Conservation (phyloP, 1,140 invertebrate genomes). For the Geopemphigus sp. region DNA sequence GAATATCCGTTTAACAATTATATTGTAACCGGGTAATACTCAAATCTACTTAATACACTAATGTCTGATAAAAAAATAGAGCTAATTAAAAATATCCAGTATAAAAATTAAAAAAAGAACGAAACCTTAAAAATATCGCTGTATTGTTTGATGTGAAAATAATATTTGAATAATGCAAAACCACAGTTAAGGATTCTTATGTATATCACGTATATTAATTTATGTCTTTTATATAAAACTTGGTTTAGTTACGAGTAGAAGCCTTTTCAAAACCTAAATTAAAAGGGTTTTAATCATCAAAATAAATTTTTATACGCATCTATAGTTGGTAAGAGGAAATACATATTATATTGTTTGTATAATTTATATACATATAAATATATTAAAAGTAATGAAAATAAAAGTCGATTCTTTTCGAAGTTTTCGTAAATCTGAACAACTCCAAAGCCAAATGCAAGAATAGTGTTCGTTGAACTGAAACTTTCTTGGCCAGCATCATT, state of each 20-base stretch:
- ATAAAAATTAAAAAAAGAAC: too few relatives aligned
- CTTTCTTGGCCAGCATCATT: conserved; percentile 26
- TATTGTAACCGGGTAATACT: neutral
- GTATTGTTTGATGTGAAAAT: neutral
- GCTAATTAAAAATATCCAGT: too few relatives aligned
- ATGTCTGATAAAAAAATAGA: too few relatives aligned
- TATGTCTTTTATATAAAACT: neutral
- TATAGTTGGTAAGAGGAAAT: too few relatives aligned
- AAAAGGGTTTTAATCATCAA: neutral
- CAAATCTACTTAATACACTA: neutral
- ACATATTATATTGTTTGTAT: too few relatives aligned
- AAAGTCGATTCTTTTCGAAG: conserved; percentile 1
- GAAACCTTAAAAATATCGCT: neutral
- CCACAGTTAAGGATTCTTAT: neutral
- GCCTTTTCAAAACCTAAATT: neutral
- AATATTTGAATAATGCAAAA: neutral
- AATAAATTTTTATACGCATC: neutral
- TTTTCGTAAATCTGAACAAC: conserved; percentile 30
- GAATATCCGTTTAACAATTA: neutral
- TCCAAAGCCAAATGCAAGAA: conserved; percentile 12
- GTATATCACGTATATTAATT: neutral
- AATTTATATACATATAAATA: too few relatives aligned
- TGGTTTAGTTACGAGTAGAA: neutral
- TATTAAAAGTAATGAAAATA: neutral
- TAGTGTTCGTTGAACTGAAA: conserved; percentile 2